Conservation (phyloP, 2,888 invertebrate genomes). For the Drosophila mimica region DNA sequence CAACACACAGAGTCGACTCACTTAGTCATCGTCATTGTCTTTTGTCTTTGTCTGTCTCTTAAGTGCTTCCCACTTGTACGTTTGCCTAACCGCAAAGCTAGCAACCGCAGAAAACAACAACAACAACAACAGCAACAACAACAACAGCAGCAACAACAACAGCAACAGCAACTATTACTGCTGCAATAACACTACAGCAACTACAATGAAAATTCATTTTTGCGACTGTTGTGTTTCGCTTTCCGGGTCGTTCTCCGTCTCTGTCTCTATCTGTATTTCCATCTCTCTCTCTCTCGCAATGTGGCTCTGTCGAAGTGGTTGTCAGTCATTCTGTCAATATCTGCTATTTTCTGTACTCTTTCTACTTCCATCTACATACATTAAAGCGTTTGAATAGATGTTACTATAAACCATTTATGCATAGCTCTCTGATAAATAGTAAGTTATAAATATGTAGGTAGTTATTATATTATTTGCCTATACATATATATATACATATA, state of each 20-base stretch:
- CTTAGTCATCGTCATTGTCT: conserved; percentile 44
- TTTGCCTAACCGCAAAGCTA: conserved; percentile 61
- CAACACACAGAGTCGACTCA: conserved; percentile 5
- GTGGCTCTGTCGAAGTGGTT: neutral
- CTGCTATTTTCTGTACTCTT: conserved; percentile 10
- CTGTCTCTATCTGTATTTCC: neutral
- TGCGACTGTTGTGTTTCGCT: conserved; percentile 55
- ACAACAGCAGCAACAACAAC: conserved; percentile 15
- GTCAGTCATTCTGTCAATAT: conserved; percentile 20
- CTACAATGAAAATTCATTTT: conserved; percentile 30
- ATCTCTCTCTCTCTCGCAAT: neutral
- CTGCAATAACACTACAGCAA: conserved; percentile 11
- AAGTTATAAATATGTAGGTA: neutral
- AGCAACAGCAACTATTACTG: conserved; percentile 2
- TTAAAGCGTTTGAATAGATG: neutral
- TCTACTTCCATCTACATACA: conserved; percentile 4
- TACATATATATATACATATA: neutral
- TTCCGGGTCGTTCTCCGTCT: conserved; percentile 47
- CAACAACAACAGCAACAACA: conserved; percentile 18
- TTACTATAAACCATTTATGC: neutral
- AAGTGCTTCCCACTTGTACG: conserved; percentile 60
- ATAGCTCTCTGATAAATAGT: neutral
- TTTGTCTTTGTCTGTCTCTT: conserved; percentile 33
- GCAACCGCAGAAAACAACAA: conserved; percentile 24
- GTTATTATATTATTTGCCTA: neutral